A percentile compares a stretch with the other conserved stretches of the same genome.
phyloP scores from a whole-genome alignment of 2,797 vertebrate genomes.

The Myotis daubentonii region DNA sequence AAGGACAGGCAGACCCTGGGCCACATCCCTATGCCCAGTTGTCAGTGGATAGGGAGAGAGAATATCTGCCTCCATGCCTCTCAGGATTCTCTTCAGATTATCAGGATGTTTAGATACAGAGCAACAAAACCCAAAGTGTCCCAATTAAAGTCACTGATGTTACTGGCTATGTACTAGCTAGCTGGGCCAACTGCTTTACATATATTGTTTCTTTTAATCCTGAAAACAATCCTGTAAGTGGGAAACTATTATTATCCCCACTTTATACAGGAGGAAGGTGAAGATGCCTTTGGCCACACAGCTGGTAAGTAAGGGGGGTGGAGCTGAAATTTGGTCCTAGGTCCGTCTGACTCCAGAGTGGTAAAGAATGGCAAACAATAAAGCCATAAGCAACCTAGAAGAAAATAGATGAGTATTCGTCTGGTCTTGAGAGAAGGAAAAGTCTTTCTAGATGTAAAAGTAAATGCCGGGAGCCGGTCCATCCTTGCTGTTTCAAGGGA shows the following conservation, averaged over 20 bases:
- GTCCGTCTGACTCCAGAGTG: slow-evolving; percentile 3
- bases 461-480: too few relatives aligned
- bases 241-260: slow-evolving; percentile 8
- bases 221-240: slow-evolving; percentile 21
- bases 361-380: neutral
- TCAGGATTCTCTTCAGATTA: slow-evolving; percentile 48
- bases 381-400: slow-evolving; percentile 13
- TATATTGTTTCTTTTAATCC: slow-evolving; percentile 43
- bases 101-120: slow-evolving; percentile 25
- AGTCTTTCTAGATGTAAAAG: slow-evolving; percentile 15
- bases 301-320: neutral
- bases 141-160: neutral
- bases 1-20: neutral
- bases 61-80: neutral
- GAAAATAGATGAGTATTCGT: slow-evolving; percentile 25
- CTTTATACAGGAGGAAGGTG: slow-evolving; percentile 34
- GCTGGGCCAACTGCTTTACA: neutral
- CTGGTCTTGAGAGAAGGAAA: neutral
- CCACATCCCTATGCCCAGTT: neutral
- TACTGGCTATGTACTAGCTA: neutral
- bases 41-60: neutral
- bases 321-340: slow-evolving; percentile 24
- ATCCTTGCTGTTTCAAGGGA: too few relatives aligned
- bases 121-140: slow-evolving; percentile 38
- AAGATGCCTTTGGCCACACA: slow-evolving; percentile 43